Base-by-base conservation (phyloP, 2,888 invertebrate species). In the Cephus pygmeus region DNA sequence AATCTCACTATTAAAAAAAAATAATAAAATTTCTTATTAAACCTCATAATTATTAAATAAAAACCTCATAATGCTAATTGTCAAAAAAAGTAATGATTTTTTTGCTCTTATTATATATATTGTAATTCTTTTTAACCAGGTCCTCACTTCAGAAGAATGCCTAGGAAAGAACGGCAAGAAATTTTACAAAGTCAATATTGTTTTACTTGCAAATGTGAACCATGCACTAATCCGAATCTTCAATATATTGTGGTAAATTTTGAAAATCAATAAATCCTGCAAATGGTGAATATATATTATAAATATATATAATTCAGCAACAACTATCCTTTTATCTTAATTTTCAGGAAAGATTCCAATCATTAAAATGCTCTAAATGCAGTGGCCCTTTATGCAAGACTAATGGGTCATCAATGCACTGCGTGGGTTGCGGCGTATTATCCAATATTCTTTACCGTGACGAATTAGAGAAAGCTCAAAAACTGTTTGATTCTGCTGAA, bases 141-240 rank as follows among this genome's bases (percentile, higher is more conserved):
- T 12, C 95, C 96, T 75, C 95, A 96, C 90, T 95, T 94, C 82
- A 93, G 94, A 69, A 93, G 95, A 78, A 94, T 95, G 92, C 89
- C 93, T 1, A 92, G 92, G 40, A 88, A 92, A 4, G 93, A 94
- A 31, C 93, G 98, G 1, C 94, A 94, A 80, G 91, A 93, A 31
- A 92, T 93, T 11, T 93, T 98, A 40, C 90, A 92, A 77, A 92
- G 93, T 31, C 96, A 96, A 86, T 98, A 98, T 91, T 94, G 94
- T 89, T 98, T 98, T 91, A 91, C 92, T 0, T 98, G 98, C 91
- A 88, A 92, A 73, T 98, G 98, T 90, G 87, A 91, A 9, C 94
- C 95, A 56, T 98, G 98, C 90, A 86, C 92, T 87, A 85, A 90
- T 86, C 90, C 91, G 3, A 83, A 87, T 34, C 80, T 86, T 69